Base-by-base conservation (phyloP, 2,797 vertebrate species). In the Calcarius lapponicus region DNA sequence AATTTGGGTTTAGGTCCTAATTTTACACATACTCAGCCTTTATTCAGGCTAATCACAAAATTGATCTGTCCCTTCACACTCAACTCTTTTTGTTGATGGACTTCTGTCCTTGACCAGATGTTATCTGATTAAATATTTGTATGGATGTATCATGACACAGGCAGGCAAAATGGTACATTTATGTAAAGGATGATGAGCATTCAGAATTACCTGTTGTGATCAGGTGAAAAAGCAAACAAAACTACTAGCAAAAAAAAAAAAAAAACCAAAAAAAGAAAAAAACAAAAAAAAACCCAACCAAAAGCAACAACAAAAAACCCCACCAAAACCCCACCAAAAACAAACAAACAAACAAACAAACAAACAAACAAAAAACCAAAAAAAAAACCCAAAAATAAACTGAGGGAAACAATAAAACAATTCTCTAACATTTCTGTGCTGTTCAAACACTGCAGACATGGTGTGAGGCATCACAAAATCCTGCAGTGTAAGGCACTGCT, bases 401-500 rank as follows among this genome's bases (percentile, higher is more conserved):
- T 0, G 11, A 80, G 31, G 26, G n/a, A n/a, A n/a, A n/a, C n/a
- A n/a, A n/a, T n/a, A 64, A 61, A 91, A 50, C 6, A 58, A 31
- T 85, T 86, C 16, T 36, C 7, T 53, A 13, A 25, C 13, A 12
- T 28, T 70, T 80, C 29, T 71, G 6, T 38, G 3, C 9, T 15
- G 10, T n/a, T 83, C 16, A 62, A 66, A 69, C 0, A 1, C 57
- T 74, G 51, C 22, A 53, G 2, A 34, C 0, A 0, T 7, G 9
- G 3, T 3, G 2, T 28, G 40, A 62, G 31, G 42, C 48, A 50
- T 28, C 53, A 40, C 15, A 70, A 22, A 43, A 48, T 48, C 2
- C 5, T 29, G 24, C 18, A 45, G n/a, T 1, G 5, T 17, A 9
- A 67, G 42, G 22, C 28, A 9, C 8, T 40, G 51, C 43, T n/a